Conservation (phyloP, 2,888 invertebrate species). For the Psylliodes chrysocephalus region DNA sequence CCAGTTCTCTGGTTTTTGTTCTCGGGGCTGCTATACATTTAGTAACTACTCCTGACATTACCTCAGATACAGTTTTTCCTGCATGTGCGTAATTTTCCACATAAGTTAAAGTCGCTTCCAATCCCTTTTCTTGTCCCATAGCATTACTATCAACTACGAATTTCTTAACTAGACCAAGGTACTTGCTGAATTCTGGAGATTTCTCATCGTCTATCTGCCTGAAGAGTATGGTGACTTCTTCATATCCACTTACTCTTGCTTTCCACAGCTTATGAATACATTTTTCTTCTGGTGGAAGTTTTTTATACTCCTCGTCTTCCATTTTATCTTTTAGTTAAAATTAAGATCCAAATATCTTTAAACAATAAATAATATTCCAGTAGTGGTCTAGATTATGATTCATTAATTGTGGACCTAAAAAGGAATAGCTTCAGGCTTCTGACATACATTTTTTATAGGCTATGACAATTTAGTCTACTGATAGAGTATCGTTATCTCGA, state of each 20-base stretch:
- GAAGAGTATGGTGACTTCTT: slow-evolving; percentile 91
- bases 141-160: slow-evolving; percentile 95
- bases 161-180: slow-evolving; percentile 89
- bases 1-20: slow-evolving; percentile 90
- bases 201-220: slow-evolving; percentile 91
- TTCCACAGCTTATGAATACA: slow-evolving; percentile 97
- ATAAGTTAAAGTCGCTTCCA: slow-evolving; percentile 91
- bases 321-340: slow-evolving; percentile 13
- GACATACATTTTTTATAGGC: background rate
- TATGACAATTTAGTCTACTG: too few relatives aligned
- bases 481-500: too few relatives aligned
- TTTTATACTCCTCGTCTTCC: slow-evolving; percentile 78
- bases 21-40: slow-evolving; percentile 94
- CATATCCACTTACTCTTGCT: slow-evolving; percentile 92
- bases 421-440: slow-evolving; percentile 1
- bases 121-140: slow-evolving; percentile 93
- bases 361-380: slow-evolving; percentile 10
- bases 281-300: slow-evolving; percentile 88
- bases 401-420: slow-evolving; percentile 23
- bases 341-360: background rate
- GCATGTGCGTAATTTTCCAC: slow-evolving; percentile 91
- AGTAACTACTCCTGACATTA: slow-evolving; percentile 78
- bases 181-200: slow-evolving; percentile 93
- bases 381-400: slow-evolving; percentile 5
- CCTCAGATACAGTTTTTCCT: slow-evolving; percentile 89